Base-by-base conservation (phyloP, 1,140 invertebrate genomes). In the Holotrichia oblita region DNA sequence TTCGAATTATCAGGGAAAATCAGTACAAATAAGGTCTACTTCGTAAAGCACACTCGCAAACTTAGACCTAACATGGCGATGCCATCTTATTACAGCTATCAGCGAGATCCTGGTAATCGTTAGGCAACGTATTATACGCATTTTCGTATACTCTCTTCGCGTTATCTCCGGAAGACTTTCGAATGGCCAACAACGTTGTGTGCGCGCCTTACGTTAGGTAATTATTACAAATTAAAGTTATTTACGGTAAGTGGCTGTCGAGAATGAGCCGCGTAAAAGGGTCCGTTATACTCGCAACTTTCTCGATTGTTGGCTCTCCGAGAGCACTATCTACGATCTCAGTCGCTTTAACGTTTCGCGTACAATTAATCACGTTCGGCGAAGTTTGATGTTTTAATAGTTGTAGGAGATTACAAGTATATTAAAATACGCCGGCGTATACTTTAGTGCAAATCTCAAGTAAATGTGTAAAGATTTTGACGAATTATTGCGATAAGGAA, bases 151-250 rank as follows among this genome's bases (percentile, higher is more conserved):
- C 44, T 2, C 10, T 48, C 10, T 48, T 10, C 48, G 4, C 48
- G 48, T 55, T 55, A 55, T 55, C 48, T 55, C 14, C 17, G 14
- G 14, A n/a, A n/a, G 14, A n/a, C 4, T n/a, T 55, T n/a, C 48
- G 1, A 55, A 55, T 12, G 48, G 48, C 14, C 48, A n/a, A 55
- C 3, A 55, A 55, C 17, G 48, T 17, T n/a, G 48, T 55, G 48
- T 17, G 48, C 48, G 48, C 48, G 48, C 14, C 14, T 55, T 17
- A 55, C 14, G 48, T 55, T 55, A 55, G 48, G 48, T 55, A 55
- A 55, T 55, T 55, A 55, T 55, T 55, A 55, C 48, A 55, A 55
- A 55, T 55, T 55, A 55, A 55, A 55, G 48, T 55, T 55, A 55
- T 55, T 55, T 55, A 55, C 48, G 48, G 14, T 55, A 55, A 55